These are phyloP conservation scores for Patella vulgata DNA, from an alignment of 1,140 invertebrate genomes.

Conservation along the genomic window DNA sequence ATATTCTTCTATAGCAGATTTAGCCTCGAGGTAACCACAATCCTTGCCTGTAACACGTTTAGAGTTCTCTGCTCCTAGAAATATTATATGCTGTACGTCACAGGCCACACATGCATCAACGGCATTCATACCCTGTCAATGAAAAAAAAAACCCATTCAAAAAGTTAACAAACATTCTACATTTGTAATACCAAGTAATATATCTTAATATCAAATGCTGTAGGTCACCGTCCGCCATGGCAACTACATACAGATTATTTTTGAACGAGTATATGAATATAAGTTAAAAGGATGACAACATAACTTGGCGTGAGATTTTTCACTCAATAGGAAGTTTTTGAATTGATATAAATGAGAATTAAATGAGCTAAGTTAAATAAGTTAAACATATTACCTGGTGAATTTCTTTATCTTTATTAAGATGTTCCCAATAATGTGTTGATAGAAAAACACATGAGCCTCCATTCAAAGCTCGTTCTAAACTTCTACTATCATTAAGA, in stretches of 20 bases:
- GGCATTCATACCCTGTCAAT: slow-evolving; percentile 44
- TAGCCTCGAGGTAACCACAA: slow-evolving; percentile 48
- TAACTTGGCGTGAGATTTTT: no score
- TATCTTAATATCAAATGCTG: no score
- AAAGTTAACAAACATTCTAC: no score
- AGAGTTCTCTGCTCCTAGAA: slow-evolving; percentile 47
- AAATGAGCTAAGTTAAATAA: no score
- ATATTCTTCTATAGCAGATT: slow-evolving; percentile 49
- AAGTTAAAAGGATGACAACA: no score
- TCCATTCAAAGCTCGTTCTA: slow-evolving; percentile 46
- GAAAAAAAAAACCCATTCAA: no score
- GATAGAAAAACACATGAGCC: slow-evolving; percentile 49
- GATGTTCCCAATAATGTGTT: slow-evolving; percentile 57
- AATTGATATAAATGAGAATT: no score
- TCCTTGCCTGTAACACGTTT: slow-evolving; percentile 40
- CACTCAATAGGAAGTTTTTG: no score
- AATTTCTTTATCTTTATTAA: slow-evolving; percentile 52
- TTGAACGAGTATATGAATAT: no score
- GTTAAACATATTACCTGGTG: slow-evolving; percentile 48
- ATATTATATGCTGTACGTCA: slow-evolving; percentile 45
- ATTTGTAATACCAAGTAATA: no score
- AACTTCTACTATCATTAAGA: slow-evolving; percentile 46
- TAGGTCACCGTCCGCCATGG: no score
- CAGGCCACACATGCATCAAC: slow-evolving; percentile 46
- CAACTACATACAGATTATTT: no score